Evolutionary conservation across 2,113 vertebrate genomes (phyloP).

Genomic region (Pygoscelis adeliae): DNA sequence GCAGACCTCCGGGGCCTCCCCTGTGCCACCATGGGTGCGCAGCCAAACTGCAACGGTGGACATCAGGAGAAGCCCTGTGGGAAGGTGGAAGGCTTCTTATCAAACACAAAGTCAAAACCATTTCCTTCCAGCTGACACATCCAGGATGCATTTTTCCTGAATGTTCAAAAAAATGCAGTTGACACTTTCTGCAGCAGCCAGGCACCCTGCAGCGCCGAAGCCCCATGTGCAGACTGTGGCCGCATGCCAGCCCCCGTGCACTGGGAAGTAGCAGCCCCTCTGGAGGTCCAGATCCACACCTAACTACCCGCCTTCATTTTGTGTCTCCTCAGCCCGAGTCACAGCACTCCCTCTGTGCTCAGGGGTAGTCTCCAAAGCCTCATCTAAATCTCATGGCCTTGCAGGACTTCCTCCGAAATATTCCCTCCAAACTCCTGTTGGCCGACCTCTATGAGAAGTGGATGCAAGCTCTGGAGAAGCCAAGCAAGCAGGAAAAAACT

Average conservation of each 20-base stretch:
- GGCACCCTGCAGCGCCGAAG: neutral
- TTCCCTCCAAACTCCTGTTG: constrained; percentile 87
- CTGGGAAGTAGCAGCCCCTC: neutral
- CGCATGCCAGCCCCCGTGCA: fast-evolving
- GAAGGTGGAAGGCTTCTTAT: neutral
- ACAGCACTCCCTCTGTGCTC: neutral
- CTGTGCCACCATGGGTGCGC: neutral
- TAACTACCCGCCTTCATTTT: neutral
- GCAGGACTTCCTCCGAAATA: constrained; percentile 91
- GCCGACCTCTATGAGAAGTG: constrained; percentile 84
- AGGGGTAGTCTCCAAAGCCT: neutral
- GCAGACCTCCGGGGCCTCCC: neutral
- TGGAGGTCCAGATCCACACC: neutral
- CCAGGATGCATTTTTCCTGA: neutral
- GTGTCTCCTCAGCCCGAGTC: neutral
- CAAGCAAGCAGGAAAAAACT: constrained; percentile 70
- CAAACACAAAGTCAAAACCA: neutral
- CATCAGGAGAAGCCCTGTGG: neutral
- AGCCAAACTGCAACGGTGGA: neutral
- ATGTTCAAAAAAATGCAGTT: fast-evolving
- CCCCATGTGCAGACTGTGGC: too few species aligned
- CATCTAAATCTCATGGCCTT: neutral
- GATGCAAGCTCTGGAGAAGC: constrained; percentile 83
- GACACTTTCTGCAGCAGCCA: neutral
- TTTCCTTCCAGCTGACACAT: neutral